Percentiles rank a stretch among this genome's conserved stretches.
These are phyloP conservation scores for Clostera curtula DNA, from an alignment of 2,888 invertebrate species.

Conservation along the genomic window DNA sequence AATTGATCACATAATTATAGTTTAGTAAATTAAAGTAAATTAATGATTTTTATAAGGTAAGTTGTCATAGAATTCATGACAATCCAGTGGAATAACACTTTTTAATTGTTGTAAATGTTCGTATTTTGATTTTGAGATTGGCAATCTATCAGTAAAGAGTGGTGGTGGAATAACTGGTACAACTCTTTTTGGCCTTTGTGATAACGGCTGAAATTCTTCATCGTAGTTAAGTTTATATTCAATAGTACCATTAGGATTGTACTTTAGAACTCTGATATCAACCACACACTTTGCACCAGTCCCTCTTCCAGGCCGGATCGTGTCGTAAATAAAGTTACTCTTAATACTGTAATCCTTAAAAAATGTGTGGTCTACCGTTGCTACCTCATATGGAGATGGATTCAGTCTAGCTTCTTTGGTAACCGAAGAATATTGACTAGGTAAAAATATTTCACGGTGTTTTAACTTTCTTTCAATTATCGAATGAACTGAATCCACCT, in stretches of 20 bases:
- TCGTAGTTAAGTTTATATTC: constrained; percentile 4
- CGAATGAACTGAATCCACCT: constrained; percentile 15
- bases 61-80: too few species aligned
- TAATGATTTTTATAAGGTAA: too few species aligned
- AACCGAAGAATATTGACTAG: constrained; percentile 5
- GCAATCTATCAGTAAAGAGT: too few species aligned
- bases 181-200: constrained; percentile 5
- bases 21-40: too few species aligned
- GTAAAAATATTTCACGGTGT: constrained; percentile 5
- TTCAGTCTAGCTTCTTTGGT: constrained; percentile 9
- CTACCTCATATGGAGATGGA: constrained; percentile 7
- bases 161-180: too few species aligned
- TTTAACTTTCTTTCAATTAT: constrained; percentile 12
- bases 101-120: too few species aligned
- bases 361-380: constrained; percentile 5
- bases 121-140: too few species aligned
- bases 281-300: constrained; percentile 4
- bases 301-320: constrained; percentile 4
- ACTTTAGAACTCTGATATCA: constrained; percentile 8
- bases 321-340: constrained; percentile 5
- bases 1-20: too few species aligned
- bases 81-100: too few species aligned
- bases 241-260: constrained; percentile 10
- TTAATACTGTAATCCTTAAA: constrained; percentile 9
- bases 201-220: constrained; percentile 4